Conservation (phyloP, 2,113 vertebrate genomes). For the Symphodus melops region DNA sequence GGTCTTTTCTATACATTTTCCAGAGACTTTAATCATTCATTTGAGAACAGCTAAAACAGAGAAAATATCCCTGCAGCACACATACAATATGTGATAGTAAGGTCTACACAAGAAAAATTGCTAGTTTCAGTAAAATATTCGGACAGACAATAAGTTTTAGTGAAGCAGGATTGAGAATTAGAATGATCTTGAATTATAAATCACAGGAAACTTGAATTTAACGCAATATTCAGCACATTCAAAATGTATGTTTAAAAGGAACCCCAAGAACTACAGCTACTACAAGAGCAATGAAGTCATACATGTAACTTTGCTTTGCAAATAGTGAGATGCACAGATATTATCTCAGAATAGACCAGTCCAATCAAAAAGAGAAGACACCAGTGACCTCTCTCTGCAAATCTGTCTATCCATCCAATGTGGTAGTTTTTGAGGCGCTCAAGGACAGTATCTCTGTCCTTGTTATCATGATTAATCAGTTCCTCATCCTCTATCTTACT, state of each 20-base stretch:
- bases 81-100: not conserved
- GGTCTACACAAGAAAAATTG: not conserved
- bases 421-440: conserved; percentile 30
- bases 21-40: conserved; percentile 21
- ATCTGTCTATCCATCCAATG: conserved; percentile 55
- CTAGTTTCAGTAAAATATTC: not conserved
- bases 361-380: conserved; percentile 17
- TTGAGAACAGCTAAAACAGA: conserved; percentile 6
- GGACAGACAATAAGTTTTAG: too few species aligned
- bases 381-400: conserved; percentile 15
- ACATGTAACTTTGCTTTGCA: conserved; percentile 22
- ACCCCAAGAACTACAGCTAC: conserved; percentile 7
- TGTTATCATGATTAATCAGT: conserved; percentile 64
- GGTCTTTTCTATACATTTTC: conserved; percentile 26
- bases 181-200: conserved; percentile 9
- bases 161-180: too few species aligned
- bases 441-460: conserved; percentile 62
- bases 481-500: conserved; percentile 34
- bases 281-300: conserved; percentile 15
- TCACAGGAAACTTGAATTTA: conserved; percentile 10
- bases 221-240: conserved; percentile 8
- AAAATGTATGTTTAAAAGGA: conserved; percentile 26
- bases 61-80: conserved; percentile 4
- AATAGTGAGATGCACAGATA: conserved; percentile 1
- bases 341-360: conserved; percentile 21